A percentile compares a stretch with the other conserved stretches of the same genome.
Conservation (phyloP, 2,113 vertebrate species). For the Engraulis encrasicolus region DNA sequence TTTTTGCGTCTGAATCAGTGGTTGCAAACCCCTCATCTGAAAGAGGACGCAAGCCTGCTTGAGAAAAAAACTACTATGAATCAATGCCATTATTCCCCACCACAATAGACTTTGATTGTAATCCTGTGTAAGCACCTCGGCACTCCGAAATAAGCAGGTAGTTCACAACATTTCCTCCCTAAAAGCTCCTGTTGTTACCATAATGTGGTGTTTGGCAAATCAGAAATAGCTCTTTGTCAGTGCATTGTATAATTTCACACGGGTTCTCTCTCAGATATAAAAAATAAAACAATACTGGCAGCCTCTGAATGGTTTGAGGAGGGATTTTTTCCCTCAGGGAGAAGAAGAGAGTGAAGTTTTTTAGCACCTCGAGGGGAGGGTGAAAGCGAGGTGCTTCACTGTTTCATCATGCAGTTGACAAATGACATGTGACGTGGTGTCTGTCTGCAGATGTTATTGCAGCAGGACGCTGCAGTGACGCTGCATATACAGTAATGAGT, state of each 20-base stretch:
- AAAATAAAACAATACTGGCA: constrained; percentile 41
- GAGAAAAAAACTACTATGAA: constrained; percentile 30
- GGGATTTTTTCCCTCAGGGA: background rate
- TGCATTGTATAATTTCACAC: constrained; percentile 20
- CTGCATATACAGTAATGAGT: background rate
- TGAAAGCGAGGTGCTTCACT: constrained; percentile 16
- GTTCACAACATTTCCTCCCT: constrained; percentile 38
- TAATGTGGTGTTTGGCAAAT: constrained; percentile 35
- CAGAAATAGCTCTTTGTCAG: constrained; percentile 24
- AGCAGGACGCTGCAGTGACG: background rate
- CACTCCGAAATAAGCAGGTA: constrained; percentile 37
- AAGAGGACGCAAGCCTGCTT: constrained; percentile 20
- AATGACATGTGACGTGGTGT: background rate
- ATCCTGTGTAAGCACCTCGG: constrained; percentile 41
- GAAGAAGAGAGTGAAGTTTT: constrained; percentile 26
- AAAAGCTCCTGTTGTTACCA: constrained; percentile 31
- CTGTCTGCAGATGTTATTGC: background rate
- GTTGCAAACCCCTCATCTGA: constrained; percentile 36
- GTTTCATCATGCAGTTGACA: background rate
- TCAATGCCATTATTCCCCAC: constrained; percentile 37
- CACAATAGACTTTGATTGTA: constrained; percentile 34
- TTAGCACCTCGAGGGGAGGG: background rate
- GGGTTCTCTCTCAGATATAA: background rate
- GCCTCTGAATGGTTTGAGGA: constrained; percentile 19
- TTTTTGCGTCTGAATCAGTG: background rate